Percentiles rank a stretch among this genome's conserved stretches.
Evolutionary conservation across 2,797 vertebrate genomes (phyloP).

Genomic region (Antennarius maculatus): DNA sequence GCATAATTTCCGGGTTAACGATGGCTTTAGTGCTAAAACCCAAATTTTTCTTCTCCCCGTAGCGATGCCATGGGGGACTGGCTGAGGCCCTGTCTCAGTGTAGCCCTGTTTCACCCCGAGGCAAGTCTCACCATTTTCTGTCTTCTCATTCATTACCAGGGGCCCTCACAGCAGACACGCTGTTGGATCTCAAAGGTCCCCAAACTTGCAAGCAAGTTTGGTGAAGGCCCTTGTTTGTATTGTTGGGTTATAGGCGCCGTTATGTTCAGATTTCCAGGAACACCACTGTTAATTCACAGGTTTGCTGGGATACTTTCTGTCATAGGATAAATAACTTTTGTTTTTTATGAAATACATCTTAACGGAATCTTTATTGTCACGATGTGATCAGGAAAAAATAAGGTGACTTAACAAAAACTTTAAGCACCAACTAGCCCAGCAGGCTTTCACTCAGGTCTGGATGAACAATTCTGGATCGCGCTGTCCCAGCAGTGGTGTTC

Average conservation of each 20-base stretch:
- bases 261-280: neutral
- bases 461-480: no score
- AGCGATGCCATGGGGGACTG: slow-evolving; percentile 98
- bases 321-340: no score
- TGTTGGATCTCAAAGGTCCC: slow-evolving; percentile 95
- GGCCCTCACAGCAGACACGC: slow-evolving; percentile 94
- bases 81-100: slow-evolving; percentile 98
- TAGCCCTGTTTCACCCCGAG: slow-evolving; percentile 98
- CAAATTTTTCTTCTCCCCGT: slow-evolving; percentile 98
- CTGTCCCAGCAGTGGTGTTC: no score
- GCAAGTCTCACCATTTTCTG: slow-evolving; percentile 97
- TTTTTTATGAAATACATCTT: no score
- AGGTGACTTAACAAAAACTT: no score
- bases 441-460: no score
- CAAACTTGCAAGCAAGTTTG: slow-evolving; percentile 99
- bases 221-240: slow-evolving; percentile 91
- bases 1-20: slow-evolving; percentile 81
- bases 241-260: slow-evolving; percentile 54
- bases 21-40: slow-evolving; percentile 93
- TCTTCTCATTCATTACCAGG: slow-evolving; percentile 90
- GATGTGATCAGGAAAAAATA: no score
- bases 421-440: no score
- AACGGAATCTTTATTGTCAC: no score
- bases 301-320: no score
- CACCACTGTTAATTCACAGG: no score